Percentiles rank a stretch among this genome's conserved stretches.
phyloP scores from a whole-genome alignment of 2,797 vertebrate species.

The Notolepis coatsorum region DNA sequence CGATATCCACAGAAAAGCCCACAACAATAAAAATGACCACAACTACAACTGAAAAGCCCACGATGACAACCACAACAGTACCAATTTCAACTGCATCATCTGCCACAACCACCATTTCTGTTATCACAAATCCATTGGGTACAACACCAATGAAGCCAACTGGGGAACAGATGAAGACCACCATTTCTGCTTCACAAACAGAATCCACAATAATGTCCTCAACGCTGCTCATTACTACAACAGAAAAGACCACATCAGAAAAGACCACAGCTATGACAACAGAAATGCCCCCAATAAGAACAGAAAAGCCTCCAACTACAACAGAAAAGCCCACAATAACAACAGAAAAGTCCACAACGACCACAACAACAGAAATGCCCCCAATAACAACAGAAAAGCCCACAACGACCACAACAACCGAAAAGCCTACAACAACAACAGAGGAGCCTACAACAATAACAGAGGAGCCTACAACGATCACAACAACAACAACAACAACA shows the following conservation, averaged over 20 bases:
- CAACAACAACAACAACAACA: background rate
- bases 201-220: too few species aligned
- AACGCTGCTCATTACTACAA: too few species aligned
- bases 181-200: too few species aligned
- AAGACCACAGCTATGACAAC: too few species aligned
- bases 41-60: background rate
- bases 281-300: too few species aligned
- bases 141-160: background rate
- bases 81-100: background rate
- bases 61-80: background rate
- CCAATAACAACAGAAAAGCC: too few species aligned
- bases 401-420: background rate
- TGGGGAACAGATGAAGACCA: too few species aligned
- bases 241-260: too few species aligned
- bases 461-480: background rate
- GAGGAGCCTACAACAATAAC: background rate
- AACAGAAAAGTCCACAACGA: too few species aligned
- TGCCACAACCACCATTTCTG: accelerated
- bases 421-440: background rate
- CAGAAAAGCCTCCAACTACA: background rate
- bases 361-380: too few species aligned
- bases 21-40: constrained; percentile 3
- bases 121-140: too few species aligned
- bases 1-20: background rate
- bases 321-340: background rate